A percentile compares a stretch with the other conserved stretches of the same genome.
phyloP scores from a whole-genome alignment of 2,797 vertebrate genomes.

The Eulemur coronatus region DNA sequence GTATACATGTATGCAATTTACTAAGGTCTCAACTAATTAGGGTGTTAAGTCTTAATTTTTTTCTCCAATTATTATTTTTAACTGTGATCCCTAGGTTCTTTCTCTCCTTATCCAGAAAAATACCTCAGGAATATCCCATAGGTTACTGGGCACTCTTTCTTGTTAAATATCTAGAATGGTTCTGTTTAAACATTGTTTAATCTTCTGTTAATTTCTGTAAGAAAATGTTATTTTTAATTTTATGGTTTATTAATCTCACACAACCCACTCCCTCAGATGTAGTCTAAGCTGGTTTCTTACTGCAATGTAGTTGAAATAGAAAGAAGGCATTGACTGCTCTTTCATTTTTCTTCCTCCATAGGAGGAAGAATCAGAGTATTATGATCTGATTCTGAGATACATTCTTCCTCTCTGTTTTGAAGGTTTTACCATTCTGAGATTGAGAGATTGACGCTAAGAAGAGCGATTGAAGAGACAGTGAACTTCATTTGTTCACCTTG shows the following conservation, averaged over 20 bases:
- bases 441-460: background rate
- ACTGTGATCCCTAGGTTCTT: background rate
- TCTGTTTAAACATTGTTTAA: background rate
- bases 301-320: background rate
- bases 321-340: background rate
- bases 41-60: background rate
- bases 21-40: background rate
- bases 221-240: background rate
- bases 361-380: background rate
- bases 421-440: background rate
- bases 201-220: background rate
- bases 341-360: background rate
- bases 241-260: background rate
- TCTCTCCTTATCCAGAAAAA: background rate
- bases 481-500: background rate
- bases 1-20: background rate
- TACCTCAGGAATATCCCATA: background rate
- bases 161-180: background rate
- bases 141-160: background rate
- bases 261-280: background rate
- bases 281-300: background rate
- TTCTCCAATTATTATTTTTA: background rate
- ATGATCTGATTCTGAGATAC: background rate
- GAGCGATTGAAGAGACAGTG: background rate
- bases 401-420: background rate